Evolutionary conservation across 2,797 vertebrate genomes (phyloP).

Genomic region (Zalophus californianus): DNA sequence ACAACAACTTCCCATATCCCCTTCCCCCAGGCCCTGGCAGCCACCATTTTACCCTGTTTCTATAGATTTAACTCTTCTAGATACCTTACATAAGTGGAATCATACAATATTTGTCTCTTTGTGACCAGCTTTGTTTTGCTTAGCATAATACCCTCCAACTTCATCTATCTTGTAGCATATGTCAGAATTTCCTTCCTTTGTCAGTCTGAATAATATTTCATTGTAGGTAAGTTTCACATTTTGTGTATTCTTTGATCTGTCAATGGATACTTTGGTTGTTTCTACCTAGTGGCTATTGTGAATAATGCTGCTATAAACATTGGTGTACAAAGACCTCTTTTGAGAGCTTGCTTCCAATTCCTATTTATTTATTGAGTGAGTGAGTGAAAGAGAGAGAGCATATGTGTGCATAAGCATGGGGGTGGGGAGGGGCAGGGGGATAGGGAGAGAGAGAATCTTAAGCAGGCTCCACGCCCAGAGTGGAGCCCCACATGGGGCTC

Average conservation of each 20-base stretch:
- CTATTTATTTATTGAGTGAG: no score
- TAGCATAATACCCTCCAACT: neutral
- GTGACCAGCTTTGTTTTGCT: neutral
- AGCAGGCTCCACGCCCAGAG: no score
- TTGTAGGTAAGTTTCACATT: neutral
- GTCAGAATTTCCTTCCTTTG: neutral
- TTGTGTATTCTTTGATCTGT: neutral
- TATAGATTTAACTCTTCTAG: neutral
- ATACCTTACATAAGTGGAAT: neutral
- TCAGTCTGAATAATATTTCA: neutral
- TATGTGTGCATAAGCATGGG: no score
- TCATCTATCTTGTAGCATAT: neutral
- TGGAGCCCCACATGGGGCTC: no score
- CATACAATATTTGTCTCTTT: neutral
- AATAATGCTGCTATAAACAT: neutral
- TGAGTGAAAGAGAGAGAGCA: no score
- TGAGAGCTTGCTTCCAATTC: neutral
- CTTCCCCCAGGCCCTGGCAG: no score
- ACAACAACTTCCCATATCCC: neutral
- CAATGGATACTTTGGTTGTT: neutral
- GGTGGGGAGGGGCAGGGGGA: no score
- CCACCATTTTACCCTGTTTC: neutral
- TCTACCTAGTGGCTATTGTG: neutral
- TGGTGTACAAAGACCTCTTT: neutral
- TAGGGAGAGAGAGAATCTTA: no score